These are phyloP conservation scores for Liopterus haemorrhoidalis DNA, from an alignment of 2,888 invertebrate genomes.

Conservation along the genomic window DNA sequence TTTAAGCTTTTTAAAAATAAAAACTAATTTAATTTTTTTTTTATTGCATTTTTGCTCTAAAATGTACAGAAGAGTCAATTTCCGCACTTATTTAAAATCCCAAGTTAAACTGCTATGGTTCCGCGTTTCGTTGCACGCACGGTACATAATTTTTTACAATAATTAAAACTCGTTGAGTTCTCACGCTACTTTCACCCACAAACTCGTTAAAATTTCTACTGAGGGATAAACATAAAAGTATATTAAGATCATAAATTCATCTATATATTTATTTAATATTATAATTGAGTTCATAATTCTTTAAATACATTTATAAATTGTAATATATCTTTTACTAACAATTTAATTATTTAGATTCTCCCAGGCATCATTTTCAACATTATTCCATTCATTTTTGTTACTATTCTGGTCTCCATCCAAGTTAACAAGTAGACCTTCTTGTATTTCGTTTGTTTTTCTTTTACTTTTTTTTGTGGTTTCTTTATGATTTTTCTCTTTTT, in stretches of 20 bases:
- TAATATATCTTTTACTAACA: too few relatives aligned
- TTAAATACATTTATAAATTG: constrained; percentile 6
- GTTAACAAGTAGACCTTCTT: constrained; percentile 36
- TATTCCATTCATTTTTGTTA: constrained; percentile 43
- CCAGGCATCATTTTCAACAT: constrained; percentile 58
- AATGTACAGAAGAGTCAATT: too few relatives aligned
- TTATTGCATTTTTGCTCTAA: too few relatives aligned
- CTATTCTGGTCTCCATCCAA: constrained; percentile 34
- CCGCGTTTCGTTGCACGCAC: too few relatives aligned
- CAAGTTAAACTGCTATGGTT: too few relatives aligned
- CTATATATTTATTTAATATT: constrained; percentile 14
- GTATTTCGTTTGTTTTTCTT: constrained; percentile 37
- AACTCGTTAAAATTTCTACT: not conserved
- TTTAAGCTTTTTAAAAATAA: too few relatives aligned
- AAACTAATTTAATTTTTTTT: too few relatives aligned
- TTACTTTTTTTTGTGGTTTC: constrained; percentile 31
- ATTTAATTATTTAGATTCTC: constrained; percentile 55
- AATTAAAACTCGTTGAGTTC: too few relatives aligned
- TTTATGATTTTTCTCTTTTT: constrained; percentile 20
- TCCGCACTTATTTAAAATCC: too few relatives aligned
- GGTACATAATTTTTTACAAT: too few relatives aligned
- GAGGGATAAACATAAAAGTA: not conserved
- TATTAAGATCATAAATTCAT: not conserved
- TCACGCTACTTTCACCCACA: too few relatives aligned
- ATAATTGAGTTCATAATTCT: constrained; percentile 14